Evolutionary conservation across 2,797 vertebrate genomes (phyloP), one percentile per base, ranked within the genome.

Genomic region (Enteromius radiatus): DNA sequence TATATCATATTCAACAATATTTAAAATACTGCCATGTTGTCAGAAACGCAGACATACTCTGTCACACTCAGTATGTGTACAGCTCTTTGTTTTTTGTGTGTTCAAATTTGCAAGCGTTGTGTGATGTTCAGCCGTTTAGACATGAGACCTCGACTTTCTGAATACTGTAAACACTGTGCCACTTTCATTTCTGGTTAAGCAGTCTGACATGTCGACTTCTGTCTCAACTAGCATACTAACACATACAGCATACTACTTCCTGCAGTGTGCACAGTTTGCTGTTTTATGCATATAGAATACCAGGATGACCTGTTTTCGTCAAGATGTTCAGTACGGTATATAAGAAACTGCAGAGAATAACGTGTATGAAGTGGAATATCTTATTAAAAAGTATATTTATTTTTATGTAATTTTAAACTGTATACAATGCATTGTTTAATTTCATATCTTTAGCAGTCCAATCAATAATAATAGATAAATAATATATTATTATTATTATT

Each of bases 11-110:
- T 52, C 33, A 8, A 9, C n/a, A 15, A 54, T 80, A 70, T 70
- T 80, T 80, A 80, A 80, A 80, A 70, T 70, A 80, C 49, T 45
- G 65, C 49, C 36, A 26, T 59, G 78, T 41, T 80, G 65, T 80
- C 78, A 70, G 12, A 80, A 80, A 45, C 1, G 7, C 52, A 59
- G 56, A 26, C 41, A 12, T 49, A 47, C 54, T 73, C 19, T 0
- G 3, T 8, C 19, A 11, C 26, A 14, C 52, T 63, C 38, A 36
- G 41, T 41, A 3, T 47, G 59, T 47, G 26, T 41, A 64, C 0
- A 33, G 6, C 23, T 41, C 33, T 19, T 3, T 23, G 31, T 28
- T 11, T 11, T 41, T 1, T 67, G 17, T 52, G 31, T 71, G 26
- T 7, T 47, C 7, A 73, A 73, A 33, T 33, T 19, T n/a, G 26